Evolutionary conservation across 2,888 invertebrate genomes (phyloP).

Genomic region (Thelaira solivaga): DNA sequence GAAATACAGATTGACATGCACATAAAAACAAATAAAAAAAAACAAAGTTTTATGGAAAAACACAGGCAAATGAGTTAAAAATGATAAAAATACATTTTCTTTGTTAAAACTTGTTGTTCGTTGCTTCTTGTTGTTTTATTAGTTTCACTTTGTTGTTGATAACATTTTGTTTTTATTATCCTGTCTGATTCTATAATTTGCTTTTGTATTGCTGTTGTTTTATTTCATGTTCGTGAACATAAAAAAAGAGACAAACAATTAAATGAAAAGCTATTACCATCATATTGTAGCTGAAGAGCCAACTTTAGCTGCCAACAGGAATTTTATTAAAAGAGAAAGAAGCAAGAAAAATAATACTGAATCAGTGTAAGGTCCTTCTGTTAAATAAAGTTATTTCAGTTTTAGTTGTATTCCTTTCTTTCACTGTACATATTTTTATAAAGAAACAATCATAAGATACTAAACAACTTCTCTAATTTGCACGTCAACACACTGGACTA

Average conservation of each 20-base stretch:
- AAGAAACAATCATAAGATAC: slow-evolving; percentile 10
- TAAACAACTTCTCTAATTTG: slow-evolving; percentile 32
- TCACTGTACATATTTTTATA: background rate
- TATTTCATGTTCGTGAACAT: background rate
- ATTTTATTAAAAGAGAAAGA: background rate
- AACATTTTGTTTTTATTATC: slow-evolving; percentile 7
- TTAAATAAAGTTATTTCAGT: background rate
- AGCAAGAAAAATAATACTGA: too few relatives aligned
- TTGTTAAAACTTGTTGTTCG: background rate
- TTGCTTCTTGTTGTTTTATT: background rate
- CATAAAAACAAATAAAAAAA: too few relatives aligned
- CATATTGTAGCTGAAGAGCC: slow-evolving; percentile 3
- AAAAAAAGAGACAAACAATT: slow-evolving; percentile 34
- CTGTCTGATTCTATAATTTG: slow-evolving; percentile 14
- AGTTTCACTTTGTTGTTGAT: background rate
- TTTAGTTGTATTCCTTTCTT: background rate
- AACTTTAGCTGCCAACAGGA: background rate
- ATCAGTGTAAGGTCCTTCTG: too few relatives aligned
- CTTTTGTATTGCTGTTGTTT: background rate
- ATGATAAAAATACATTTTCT: slow-evolving; percentile 10
- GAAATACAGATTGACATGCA: too few relatives aligned
- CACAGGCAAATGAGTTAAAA: background rate
- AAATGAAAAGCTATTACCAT: slow-evolving; percentile 7
- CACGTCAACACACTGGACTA: slow-evolving; percentile 22
- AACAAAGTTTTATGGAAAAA: too few relatives aligned